phyloP scores from a whole-genome alignment of 2,797 vertebrate species.

The Coregonus ussuriensis region DNA sequence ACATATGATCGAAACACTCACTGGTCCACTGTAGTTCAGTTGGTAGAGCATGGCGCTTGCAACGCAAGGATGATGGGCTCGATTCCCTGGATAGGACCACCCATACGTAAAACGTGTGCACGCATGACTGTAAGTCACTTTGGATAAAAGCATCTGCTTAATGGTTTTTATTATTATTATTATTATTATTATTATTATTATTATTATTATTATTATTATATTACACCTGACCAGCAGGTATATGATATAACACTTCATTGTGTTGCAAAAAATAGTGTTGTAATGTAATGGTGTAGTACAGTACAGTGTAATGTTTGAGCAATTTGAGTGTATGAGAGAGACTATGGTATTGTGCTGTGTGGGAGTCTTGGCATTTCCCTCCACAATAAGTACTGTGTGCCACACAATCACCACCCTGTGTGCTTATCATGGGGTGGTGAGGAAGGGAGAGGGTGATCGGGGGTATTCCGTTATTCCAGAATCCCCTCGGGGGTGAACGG shows the following conservation, averaged over 20 bases:
- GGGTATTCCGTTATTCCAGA: constrained; percentile 45
- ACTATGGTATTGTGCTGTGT: constrained; percentile 43
- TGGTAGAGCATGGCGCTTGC: too few species aligned
- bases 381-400: constrained; percentile 68
- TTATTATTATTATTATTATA: too few species aligned
- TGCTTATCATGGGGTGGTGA: constrained; percentile 26
- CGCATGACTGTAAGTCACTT: too few species aligned
- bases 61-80: too few species aligned
- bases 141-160: too few species aligned
- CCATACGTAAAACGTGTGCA: too few species aligned
- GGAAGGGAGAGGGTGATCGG: constrained; percentile 8
- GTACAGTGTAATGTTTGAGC: background rate
- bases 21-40: too few species aligned
- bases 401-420: constrained; percentile 65
- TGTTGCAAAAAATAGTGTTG: background rate
- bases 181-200: too few species aligned
- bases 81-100: too few species aligned
- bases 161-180: too few species aligned
- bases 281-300: background rate
- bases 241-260: background rate
- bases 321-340: background rate
- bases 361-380: constrained; percentile 65
- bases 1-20: too few species aligned
- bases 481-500: constrained; percentile 20
- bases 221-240: background rate